Conservation (phyloP, 64 coral and sea anemone species). For the Astreopora myriophthalma region DNA sequence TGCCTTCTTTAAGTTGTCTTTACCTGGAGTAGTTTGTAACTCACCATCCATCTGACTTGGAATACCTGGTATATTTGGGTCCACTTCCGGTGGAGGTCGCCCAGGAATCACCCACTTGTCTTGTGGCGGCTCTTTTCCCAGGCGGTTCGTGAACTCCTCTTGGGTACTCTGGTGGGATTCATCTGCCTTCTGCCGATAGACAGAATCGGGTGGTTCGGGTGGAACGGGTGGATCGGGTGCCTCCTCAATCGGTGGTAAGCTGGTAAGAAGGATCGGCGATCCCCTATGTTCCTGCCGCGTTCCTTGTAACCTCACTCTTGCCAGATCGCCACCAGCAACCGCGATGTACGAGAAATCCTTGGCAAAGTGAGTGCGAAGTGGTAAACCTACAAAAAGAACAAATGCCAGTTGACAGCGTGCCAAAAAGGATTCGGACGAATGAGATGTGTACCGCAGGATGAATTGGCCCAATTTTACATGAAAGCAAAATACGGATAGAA, state of each 20-base stretch:
- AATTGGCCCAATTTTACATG: not conserved
- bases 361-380: not conserved
- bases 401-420: not conserved
- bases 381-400: not conserved
- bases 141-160: not conserved
- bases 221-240: not conserved
- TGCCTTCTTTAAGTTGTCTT: too few species aligned
- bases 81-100: not conserved
- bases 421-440: not conserved
- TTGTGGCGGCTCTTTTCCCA: not conserved
- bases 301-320: not conserved
- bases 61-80: not conserved
- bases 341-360: not conserved
- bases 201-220: not conserved
- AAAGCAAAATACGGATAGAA: too few species aligned
- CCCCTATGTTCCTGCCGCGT: not conserved
- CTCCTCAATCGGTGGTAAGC: not conserved
- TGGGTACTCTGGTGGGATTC: not conserved
- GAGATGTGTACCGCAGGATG: not conserved
- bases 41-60: not conserved
- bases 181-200: not conserved
- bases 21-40: not conserved
- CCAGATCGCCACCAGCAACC: not conserved
- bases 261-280: not conserved
- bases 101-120: not conserved